Percentiles rank a stretch among this genome's conserved stretches.
Evolutionary conservation across 2,888 invertebrate species (phyloP).

Genomic region (Polydrusus pterygomalis): DNA sequence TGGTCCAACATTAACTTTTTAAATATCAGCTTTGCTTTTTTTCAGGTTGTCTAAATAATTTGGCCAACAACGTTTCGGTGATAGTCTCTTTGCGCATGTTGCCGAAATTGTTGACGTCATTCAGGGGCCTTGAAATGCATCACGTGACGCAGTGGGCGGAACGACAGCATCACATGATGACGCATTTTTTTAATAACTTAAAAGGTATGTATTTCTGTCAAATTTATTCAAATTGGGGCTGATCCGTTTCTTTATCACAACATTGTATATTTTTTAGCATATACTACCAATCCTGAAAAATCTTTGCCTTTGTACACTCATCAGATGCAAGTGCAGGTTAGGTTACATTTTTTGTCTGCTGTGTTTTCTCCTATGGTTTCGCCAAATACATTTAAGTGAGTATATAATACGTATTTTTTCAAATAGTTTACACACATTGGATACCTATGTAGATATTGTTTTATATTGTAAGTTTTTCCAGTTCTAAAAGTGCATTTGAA

Average conservation of each 20-base stretch:
- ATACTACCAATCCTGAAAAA: constrained; percentile 73
- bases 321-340: constrained; percentile 92
- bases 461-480: no score
- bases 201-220: constrained; percentile 68
- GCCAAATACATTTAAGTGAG: constrained; percentile 88
- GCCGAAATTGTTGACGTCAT: constrained; percentile 92
- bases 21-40: not conserved
- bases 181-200: constrained; percentile 91
- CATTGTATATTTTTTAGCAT: constrained; percentile 76
- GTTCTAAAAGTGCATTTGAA: no score
- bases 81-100: constrained; percentile 91
- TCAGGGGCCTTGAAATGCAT: constrained; percentile 90
- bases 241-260: no score
- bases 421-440: no score
- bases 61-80: constrained; percentile 76
- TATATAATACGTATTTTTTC: constrained; percentile 27
- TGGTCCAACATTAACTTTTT: no score
- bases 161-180: constrained; percentile 93
- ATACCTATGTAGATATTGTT: no score
- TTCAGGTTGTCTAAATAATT: constrained; percentile 55
- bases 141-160: constrained; percentile 95
- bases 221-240: no score
- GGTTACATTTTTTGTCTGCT: constrained; percentile 93
- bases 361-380: constrained; percentile 94
- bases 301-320: constrained; percentile 78